These are phyloP conservation scores for Babyrousa celebensis DNA, from an alignment of 2,797 vertebrate species.

Conservation along the genomic window DNA sequence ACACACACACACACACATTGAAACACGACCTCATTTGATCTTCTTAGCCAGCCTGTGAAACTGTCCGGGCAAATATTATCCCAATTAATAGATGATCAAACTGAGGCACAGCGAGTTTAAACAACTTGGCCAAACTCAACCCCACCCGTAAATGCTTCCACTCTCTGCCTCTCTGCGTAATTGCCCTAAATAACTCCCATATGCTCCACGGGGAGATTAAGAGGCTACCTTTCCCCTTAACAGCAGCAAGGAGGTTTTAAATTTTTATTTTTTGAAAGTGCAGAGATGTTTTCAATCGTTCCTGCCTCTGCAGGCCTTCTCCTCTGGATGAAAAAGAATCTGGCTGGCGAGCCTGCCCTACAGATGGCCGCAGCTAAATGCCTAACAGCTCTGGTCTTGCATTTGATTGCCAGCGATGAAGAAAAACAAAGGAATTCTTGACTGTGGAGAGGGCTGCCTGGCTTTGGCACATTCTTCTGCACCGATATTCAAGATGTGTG, in stretches of 20 bases:
- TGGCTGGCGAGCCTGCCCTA: neutral
- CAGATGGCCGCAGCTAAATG: constrained; percentile 75
- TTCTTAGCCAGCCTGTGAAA: constrained; percentile 26
- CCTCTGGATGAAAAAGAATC: constrained; percentile 67
- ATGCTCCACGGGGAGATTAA: rapidly evolving
- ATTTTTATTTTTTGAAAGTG: neutral
- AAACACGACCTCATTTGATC: neutral
- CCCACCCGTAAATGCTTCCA: neutral
- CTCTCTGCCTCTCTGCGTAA: neutral
- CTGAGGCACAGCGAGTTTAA: neutral
- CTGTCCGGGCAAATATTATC: neutral
- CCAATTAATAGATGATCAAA: neutral
- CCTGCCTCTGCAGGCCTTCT: neutral
- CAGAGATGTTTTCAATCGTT: constrained; percentile 56
- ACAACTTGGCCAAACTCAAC: neutral
- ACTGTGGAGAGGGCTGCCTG: neutral
- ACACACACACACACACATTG: neutral
- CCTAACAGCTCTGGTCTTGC: constrained; percentile 18
- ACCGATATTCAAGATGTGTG: constrained; percentile 69
- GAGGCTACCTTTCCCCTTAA: neutral
- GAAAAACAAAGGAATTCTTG: constrained; percentile 44
- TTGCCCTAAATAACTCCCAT: constrained; percentile 6
- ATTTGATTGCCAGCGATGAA: neutral
- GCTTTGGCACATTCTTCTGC: constrained; percentile 35
- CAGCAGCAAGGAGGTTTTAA: neutral